Conservation (phyloP, 2,113 vertebrate genomes). For the Centropus unirufus region DNA sequence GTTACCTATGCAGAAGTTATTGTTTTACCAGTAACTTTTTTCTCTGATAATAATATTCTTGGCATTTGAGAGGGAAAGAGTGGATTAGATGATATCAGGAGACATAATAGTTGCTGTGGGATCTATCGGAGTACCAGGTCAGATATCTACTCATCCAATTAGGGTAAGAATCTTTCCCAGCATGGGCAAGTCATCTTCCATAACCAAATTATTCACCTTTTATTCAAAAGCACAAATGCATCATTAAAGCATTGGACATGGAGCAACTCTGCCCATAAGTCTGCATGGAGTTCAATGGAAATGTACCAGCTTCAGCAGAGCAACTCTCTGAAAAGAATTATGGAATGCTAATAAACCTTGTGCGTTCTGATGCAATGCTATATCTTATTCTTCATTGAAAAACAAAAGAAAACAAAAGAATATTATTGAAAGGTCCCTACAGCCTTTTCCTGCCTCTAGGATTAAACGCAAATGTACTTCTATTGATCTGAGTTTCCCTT, state of each 20-base stretch:
- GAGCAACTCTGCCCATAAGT: fast-evolving
- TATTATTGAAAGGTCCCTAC: neutral
- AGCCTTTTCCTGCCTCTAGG: neutral
- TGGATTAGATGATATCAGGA: neutral
- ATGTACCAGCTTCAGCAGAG: neutral
- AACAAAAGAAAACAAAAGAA: no score
- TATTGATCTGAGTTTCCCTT: neutral
- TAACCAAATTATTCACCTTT: neutral
- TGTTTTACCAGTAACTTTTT: neutral
- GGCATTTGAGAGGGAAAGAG: fast-evolving
- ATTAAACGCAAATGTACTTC: neutral
- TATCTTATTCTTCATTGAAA: neutral
- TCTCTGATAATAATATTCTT: neutral
- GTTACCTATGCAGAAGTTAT: neutral
- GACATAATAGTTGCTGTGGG: neutral
- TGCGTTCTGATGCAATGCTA: neutral
- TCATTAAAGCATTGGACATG: neutral
- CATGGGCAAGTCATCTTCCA: neutral
- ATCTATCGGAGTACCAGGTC: neutral
- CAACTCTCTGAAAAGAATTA: neutral
- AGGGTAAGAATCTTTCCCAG: neutral
- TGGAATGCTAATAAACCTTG: neutral
- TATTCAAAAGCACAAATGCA: neutral
- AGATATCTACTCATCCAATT: neutral
- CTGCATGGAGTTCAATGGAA: neutral